phyloP scores from a whole-genome alignment of 2,797 vertebrate species.

The Manis crassicaudata region DNA sequence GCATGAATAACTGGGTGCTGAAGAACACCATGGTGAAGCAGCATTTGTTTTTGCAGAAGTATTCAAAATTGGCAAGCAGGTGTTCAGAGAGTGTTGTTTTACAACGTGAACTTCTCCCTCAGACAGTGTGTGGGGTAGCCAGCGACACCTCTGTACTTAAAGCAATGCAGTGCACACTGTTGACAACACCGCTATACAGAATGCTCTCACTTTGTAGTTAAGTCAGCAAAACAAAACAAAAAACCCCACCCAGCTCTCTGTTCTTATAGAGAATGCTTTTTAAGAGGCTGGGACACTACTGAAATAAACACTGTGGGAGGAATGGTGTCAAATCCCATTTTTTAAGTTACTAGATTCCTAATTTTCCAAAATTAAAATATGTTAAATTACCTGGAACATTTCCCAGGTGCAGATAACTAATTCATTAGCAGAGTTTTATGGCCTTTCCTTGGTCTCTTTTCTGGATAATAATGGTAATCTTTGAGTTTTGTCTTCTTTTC shows the following conservation, averaged over 20 bases:
- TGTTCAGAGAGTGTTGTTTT: not conserved
- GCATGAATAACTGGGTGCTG: not conserved
- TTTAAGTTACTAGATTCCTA: not conserved
- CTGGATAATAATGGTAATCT: not conserved
- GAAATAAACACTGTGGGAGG: not conserved
- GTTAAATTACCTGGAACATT: not conserved
- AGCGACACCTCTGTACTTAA: not conserved
- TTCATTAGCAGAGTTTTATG: slow-evolving; percentile 6
- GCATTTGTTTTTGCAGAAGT: not conserved
- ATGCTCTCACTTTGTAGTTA: too few species aligned
- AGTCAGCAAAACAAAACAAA: too few species aligned
- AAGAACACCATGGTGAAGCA: not conserved
- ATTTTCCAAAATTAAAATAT: slow-evolving; percentile 2
- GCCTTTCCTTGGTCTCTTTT: slow-evolving; percentile 7
- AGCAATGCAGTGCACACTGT: too few species aligned
- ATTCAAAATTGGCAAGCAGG: not conserved
- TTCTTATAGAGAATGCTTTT: not conserved
- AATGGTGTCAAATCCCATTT: not conserved
- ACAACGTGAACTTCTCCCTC: not conserved
- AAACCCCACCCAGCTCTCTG: too few species aligned
- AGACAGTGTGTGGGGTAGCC: rapidly evolving
- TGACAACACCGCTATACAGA: too few species aligned
- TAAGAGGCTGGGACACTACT: not conserved
- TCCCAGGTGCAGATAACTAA: not conserved
- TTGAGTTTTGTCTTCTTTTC: not conserved